A percentile compares a stretch with the other conserved stretches of the same genome.
phyloP scores from a whole-genome alignment of 2,113 vertebrate genomes.

The Paedocypris sp. region DNA sequence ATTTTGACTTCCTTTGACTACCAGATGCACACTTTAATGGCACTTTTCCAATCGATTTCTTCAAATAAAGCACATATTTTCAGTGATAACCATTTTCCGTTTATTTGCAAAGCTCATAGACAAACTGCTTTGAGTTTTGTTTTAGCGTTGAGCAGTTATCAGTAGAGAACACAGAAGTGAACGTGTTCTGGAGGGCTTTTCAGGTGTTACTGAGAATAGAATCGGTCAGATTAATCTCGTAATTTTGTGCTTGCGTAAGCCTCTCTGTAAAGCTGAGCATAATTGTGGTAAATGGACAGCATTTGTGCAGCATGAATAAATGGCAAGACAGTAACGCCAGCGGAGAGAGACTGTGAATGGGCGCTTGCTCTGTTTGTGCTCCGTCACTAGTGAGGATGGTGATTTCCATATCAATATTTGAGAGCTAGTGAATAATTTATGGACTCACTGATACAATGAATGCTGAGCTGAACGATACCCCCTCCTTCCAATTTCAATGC shows the following conservation, averaged over 20 bases:
- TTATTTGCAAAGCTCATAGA: too few relatives aligned
- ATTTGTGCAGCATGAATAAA: neutral
- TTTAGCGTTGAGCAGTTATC: too few relatives aligned
- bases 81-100: too few relatives aligned
- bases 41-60: too few relatives aligned
- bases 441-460: conserved; percentile 43
- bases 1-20: too few relatives aligned
- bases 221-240: neutral
- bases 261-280: neutral
- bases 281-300: neutral
- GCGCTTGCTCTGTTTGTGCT: conserved; percentile 13
- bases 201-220: neutral
- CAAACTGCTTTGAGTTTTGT: too few relatives aligned
- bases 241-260: neutral
- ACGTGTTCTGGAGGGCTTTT: conserved; percentile 4
- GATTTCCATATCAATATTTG: conserved; percentile 60
- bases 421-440: conserved; percentile 51
- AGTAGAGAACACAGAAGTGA: neutral
- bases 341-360: conserved; percentile 2
- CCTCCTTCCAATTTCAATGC: conserved; percentile 12
- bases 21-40: too few relatives aligned
- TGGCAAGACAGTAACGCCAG: neutral
- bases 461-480: conserved; percentile 30
- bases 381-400: conserved; percentile 31
- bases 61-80: too few relatives aligned